Percentiles rank a stretch among this genome's conserved stretches.
These are phyloP conservation scores for Hofmannophila pseudospretella DNA, from an alignment of 2,888 invertebrate species.

Conservation along the genomic window DNA sequence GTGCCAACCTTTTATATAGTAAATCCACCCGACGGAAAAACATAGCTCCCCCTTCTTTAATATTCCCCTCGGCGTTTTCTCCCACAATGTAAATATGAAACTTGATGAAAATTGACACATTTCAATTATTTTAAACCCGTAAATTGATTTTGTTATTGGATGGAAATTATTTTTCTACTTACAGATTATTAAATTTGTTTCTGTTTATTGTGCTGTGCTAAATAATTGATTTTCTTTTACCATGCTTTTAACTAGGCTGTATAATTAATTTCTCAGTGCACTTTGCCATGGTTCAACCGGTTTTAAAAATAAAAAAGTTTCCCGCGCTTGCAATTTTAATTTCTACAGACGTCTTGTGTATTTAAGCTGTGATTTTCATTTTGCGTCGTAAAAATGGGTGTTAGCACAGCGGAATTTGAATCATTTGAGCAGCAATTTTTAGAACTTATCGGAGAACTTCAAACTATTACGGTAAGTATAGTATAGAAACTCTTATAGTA, in stretches of 20 bases:
- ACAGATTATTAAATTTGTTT: constrained; percentile 4
- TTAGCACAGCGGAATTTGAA: constrained; percentile 44
- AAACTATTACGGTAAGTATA: constrained; percentile 50
- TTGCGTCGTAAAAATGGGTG: constrained; percentile 18
- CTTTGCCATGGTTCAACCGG: background rate
- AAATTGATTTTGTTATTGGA: constrained; percentile 47
- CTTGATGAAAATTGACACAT: constrained; percentile 63
- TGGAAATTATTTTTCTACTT: constrained; percentile 29
- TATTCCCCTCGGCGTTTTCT: constrained; percentile 59
- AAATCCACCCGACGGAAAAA: constrained; percentile 35
- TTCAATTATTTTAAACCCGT: constrained; percentile 52
- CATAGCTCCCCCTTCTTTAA: constrained; percentile 64
- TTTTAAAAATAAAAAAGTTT: background rate
- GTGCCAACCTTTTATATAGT: constrained; percentile 46
- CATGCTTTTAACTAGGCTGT: background rate
- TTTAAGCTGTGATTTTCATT: background rate
- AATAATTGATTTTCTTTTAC: constrained; percentile 1
- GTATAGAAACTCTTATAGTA: no score
- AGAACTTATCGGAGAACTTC: constrained; percentile 54
- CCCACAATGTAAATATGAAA: constrained; percentile 30
- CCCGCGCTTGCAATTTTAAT: constrained; percentile 3
- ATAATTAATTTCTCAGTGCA: no score
- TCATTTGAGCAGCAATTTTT: constrained; percentile 54
- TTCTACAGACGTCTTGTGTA: background rate
- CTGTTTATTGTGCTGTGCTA: background rate